A percentile compares a stretch with the other conserved stretches of the same genome.
These are phyloP conservation scores for Diuraphis noxia DNA, from an alignment of 1,140 invertebrate genomes.

Conservation along the genomic window DNA sequence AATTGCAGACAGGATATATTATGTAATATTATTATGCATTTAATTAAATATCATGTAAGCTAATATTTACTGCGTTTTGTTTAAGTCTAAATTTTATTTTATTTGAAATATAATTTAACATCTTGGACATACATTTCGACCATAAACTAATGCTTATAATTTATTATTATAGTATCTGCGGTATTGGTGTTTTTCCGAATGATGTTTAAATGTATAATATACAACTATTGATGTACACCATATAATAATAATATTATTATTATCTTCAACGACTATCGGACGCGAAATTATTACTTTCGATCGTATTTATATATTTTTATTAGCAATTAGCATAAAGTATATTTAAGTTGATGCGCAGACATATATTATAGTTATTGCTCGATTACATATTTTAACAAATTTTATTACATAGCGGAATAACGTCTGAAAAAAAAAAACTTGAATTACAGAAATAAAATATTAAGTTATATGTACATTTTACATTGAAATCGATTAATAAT, in stretches of 20 bases:
- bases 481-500: background rate
- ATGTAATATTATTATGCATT: background rate
- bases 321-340: background rate
- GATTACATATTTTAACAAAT: background rate
- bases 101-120: background rate
- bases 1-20: background rate
- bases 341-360: background rate
- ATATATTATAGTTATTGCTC: background rate
- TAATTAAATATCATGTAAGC: background rate
- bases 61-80: background rate
- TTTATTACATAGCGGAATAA: background rate
- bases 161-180: background rate
- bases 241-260: background rate
- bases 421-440: background rate
- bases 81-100: background rate
- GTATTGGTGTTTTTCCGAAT: background rate
- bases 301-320: background rate
- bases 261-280: background rate
- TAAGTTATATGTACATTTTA: background rate
- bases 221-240: background rate
- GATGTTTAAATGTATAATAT: too few species aligned
- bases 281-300: background rate
- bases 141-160: background rate
- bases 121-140: background rate
- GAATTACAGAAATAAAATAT: conserved; percentile 4